Evolutionary conservation across 2,888 invertebrate genomes (phyloP).

Genomic region (Conus canariensis): DNA sequence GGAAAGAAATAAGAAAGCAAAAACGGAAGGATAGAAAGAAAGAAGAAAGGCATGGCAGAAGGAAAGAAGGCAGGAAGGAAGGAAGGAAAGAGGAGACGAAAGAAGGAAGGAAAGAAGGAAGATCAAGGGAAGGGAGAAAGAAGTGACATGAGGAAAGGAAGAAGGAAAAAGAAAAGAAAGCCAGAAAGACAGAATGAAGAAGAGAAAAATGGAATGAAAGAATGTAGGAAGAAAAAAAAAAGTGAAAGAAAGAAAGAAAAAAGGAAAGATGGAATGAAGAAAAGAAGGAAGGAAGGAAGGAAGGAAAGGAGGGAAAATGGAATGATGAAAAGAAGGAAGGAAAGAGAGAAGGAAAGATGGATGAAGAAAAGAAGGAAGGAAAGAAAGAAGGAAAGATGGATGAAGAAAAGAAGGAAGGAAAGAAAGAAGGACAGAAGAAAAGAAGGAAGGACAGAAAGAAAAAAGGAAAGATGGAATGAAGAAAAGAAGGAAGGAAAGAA

Average conservation of each 20-base stretch:
- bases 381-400: neutral
- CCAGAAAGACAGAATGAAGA: neutral
- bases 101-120: neutral
- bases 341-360: neutral
- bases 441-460: neutral
- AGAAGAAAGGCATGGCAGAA: neutral
- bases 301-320: neutral
- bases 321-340: no score
- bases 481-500: neutral
- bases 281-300: neutral
- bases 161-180: no score
- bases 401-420: neutral
- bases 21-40: neutral
- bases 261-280: neutral
- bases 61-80: neutral
- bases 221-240: neutral
- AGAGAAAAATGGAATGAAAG: neutral
- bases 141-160: neutral
- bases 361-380: neutral
- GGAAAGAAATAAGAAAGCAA: no score
- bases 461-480: neutral
- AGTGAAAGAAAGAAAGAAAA: neutral
- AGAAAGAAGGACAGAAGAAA: neutral
- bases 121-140: neutral
- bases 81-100: neutral